Percentiles rank a stretch among this genome's conserved stretches.
Evolutionary conservation across 2,113 vertebrate species (phyloP).

Genomic region (Prinia subflava): DNA sequence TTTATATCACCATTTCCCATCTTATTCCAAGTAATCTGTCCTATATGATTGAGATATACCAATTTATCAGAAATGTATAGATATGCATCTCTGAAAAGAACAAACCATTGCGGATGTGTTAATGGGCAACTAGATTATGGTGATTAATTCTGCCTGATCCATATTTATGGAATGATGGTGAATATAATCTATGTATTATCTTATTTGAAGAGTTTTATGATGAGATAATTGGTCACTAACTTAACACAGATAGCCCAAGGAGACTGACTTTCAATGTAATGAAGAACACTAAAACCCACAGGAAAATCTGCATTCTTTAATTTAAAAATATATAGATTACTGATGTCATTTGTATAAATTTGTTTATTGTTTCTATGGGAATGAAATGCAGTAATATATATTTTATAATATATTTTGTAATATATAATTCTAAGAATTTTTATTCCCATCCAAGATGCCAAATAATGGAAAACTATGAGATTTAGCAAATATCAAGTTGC

Average conservation of each 20-base stretch:
- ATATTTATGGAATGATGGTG: constrained; percentile 39
- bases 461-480: not conserved
- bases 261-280: constrained; percentile 23
- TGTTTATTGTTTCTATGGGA: constrained; percentile 27
- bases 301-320: not conserved
- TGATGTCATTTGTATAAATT: constrained; percentile 8
- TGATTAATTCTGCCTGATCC: constrained; percentile 29
- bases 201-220: constrained; percentile 41
- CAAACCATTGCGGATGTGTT: not conserved
- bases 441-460: not conserved
- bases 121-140: not conserved
- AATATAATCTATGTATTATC: not conserved
- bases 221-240: constrained; percentile 40
- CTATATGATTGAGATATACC: not conserved
- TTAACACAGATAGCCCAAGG: constrained; percentile 3
- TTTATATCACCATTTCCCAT: not conserved
- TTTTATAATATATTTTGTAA: too few relatives aligned
- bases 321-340: not conserved
- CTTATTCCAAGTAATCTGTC: not conserved
- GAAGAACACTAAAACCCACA: constrained; percentile 1
- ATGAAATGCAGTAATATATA: not conserved
- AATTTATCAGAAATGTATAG: not conserved
- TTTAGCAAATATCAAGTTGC: not conserved
- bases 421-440: too few relatives aligned
- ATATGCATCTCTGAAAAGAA: not conserved